Percentiles rank a stretch among this genome's conserved stretches.
Conservation (phyloP, 2,797 vertebrate species). For the Hyperoplus lanceolatus region DNA sequence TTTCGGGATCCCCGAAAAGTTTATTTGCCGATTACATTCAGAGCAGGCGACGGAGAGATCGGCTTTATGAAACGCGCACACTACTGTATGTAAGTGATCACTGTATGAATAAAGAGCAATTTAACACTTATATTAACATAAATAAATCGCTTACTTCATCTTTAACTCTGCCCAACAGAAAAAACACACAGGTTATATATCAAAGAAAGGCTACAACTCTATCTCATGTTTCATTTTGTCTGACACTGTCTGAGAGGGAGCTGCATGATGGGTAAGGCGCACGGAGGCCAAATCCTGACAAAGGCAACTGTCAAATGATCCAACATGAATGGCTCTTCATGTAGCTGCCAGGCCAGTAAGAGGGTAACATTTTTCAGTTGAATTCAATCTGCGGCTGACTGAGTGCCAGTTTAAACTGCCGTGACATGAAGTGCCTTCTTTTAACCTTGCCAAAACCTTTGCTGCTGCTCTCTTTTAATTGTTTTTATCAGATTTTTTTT, state of each 20-base stretch:
- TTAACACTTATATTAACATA: too few species aligned
- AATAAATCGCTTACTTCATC: too few species aligned
- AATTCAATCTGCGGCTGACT: slow-evolving; percentile 2
- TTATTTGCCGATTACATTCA: too few species aligned
- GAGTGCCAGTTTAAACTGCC: slow-evolving; percentile 10
- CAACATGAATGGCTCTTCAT: neutral
- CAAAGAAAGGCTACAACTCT: neutral
- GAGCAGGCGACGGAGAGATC: too few species aligned
- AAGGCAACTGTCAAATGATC: neutral
- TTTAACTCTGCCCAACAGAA: neutral
- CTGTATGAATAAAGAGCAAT: too few species aligned
- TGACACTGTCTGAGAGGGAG: neutral
- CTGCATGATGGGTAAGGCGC: neutral
- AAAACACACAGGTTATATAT: slow-evolving; percentile 18
- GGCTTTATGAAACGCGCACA: too few species aligned
- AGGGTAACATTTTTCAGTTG: neutral
- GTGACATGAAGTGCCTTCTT: slow-evolving; percentile 6
- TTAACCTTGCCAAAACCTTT: slow-evolving; percentile 23
- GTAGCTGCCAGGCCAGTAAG: neutral
- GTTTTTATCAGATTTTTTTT: slow-evolving; percentile 21
- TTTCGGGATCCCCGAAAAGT: too few species aligned
- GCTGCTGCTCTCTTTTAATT: slow-evolving; percentile 8
- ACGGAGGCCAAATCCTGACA: neutral
- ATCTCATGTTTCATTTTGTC: neutral
- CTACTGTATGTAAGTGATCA: too few species aligned